Conservation (phyloP, 2,797 vertebrate genomes). For the Cichlasoma orientale region DNA sequence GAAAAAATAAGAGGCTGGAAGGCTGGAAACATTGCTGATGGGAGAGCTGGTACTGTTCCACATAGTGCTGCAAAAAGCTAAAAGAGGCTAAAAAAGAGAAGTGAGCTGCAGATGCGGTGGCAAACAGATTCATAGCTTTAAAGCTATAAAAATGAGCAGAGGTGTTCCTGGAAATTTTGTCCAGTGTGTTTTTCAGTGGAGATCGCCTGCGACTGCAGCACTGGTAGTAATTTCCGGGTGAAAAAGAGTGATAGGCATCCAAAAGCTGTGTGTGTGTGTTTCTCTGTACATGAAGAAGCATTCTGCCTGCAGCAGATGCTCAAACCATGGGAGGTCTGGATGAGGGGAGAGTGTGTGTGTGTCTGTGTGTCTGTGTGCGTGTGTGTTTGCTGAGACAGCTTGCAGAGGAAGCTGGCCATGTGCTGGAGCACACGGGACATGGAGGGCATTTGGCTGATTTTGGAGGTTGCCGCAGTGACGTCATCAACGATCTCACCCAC, state of each 20-base stretch:
- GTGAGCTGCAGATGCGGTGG: background rate
- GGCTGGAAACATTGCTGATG: background rate
- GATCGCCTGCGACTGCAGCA: slow-evolving; percentile 18
- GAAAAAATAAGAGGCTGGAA: background rate
- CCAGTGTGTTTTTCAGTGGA: slow-evolving; percentile 1
- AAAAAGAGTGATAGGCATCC: slow-evolving; percentile 14
- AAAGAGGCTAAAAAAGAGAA: background rate
- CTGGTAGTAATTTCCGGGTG: slow-evolving; percentile 5
- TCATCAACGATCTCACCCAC: slow-evolving; percentile 26
- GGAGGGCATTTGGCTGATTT: slow-evolving; percentile 50
- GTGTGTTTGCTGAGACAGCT: slow-evolving; percentile 48
- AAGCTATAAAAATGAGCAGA: background rate
- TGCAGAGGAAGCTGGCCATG: slow-evolving; percentile 60
- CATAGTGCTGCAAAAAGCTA: background rate
- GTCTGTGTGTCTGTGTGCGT: slow-evolving; percentile 9
- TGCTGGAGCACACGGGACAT: slow-evolving; percentile 55
- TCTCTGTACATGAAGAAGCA: slow-evolving; percentile 52
- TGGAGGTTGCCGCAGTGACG: slow-evolving; percentile 31
- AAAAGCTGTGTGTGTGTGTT: slow-evolving; percentile 33
- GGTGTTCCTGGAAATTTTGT: background rate
- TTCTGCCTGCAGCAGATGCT: slow-evolving; percentile 78
- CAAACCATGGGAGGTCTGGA: slow-evolving; percentile 55
- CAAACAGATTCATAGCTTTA: background rate
- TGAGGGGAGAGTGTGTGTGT: slow-evolving; percentile 22
- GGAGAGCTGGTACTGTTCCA: background rate